These are phyloP conservation scores for Lithobates pipiens DNA, from an alignment of 2,797 vertebrate species.

Conservation along the genomic window DNA sequence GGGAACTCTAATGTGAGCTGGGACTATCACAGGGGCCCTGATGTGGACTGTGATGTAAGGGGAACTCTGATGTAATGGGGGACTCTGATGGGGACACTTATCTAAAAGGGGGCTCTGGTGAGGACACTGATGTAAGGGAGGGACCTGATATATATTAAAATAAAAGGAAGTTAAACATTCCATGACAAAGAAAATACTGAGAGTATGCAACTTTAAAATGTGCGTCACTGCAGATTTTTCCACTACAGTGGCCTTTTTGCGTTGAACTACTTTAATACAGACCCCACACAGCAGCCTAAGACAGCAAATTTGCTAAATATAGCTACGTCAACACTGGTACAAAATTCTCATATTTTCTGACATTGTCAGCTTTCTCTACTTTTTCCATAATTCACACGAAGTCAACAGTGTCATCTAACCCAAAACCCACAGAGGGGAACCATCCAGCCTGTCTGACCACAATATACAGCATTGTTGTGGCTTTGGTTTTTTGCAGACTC, in stretches of 20 bases:
- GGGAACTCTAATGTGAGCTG: too few species aligned
- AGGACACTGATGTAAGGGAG: too few species aligned
- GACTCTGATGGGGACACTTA: too few species aligned
- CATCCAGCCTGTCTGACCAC: not conserved
- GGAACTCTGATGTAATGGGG: too few species aligned
- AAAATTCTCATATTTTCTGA: not conserved
- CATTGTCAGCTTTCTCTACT: conserved; percentile 7
- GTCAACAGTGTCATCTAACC: not conserved
- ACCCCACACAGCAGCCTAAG: not conserved
- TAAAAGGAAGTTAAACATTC: too few species aligned
- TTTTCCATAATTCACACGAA: not conserved
- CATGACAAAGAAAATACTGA: too few species aligned
- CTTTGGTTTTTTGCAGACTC: not conserved
- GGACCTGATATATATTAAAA: too few species aligned
- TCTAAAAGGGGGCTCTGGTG: too few species aligned
- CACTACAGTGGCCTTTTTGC: not conserved
- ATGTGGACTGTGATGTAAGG: too few species aligned
- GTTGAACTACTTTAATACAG: not conserved
- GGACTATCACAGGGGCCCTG: too few species aligned
- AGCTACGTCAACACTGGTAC: not conserved
- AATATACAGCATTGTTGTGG: not conserved
- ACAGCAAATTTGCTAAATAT: not conserved
- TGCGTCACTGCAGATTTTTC: not conserved
- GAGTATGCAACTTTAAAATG: too few species aligned
- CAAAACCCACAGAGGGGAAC: not conserved